Conservation (phyloP, 1,140 invertebrate genomes). For the Ips typographus region DNA sequence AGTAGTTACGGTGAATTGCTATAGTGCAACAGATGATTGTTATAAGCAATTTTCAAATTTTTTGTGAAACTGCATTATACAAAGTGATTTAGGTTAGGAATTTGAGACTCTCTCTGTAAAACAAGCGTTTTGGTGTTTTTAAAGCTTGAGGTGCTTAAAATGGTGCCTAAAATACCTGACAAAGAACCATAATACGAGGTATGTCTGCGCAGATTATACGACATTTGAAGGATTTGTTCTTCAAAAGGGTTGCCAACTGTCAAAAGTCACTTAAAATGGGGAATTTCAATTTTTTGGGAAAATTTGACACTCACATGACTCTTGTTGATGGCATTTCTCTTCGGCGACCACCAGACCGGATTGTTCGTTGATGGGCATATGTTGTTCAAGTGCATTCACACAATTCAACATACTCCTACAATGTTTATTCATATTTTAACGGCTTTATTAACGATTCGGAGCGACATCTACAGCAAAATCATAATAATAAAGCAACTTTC, state of each 20-base stretch:
- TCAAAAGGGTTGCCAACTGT: conserved; percentile 18
- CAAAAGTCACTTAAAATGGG: conserved; percentile 1
- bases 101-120: too few species aligned
- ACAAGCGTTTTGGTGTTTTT: neutral
- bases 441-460: too few species aligned
- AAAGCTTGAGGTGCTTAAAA: conserved; percentile 7
- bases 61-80: too few species aligned
- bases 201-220: conserved; percentile 45
- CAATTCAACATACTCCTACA: conserved; percentile 82
- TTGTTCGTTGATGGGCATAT: conserved; percentile 71
- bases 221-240: conserved; percentile 9
- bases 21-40: too few species aligned
- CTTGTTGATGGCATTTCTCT: conserved; percentile 75
- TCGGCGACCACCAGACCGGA: conserved; percentile 74
- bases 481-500: too few species aligned
- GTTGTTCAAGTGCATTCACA: conserved; percentile 78
- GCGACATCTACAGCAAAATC: too few species aligned
- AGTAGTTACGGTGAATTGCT: too few species aligned
- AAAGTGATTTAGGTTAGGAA: too few species aligned
- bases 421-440: too few species aligned
- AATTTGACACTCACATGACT: conserved; percentile 70
- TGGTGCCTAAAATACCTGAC: conserved; percentile 43
- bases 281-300: conserved; percentile 5
- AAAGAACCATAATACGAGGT: conserved; percentile 45
- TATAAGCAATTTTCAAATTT: too few species aligned